Conservation (phyloP, 37 sponge, comb jelly and placozoan genomes). For the Ephydatia muelleri region DNA sequence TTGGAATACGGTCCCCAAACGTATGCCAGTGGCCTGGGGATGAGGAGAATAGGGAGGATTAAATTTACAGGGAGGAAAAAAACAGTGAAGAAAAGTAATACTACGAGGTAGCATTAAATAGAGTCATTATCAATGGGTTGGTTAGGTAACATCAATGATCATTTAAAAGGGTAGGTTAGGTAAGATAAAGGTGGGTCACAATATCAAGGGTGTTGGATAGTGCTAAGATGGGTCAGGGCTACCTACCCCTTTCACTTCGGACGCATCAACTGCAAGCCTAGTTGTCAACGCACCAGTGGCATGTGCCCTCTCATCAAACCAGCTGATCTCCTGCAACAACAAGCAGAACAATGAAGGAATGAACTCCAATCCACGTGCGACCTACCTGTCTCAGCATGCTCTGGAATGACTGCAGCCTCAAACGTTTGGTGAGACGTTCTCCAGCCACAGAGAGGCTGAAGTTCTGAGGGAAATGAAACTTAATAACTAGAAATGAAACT, state of each 20-base stretch:
- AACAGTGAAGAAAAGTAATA: too few relatives aligned
- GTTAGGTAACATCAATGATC: too few relatives aligned
- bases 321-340: conserved; percentile 62
- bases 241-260: conserved; percentile 87
- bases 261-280: conserved; percentile 86
- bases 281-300: conserved; percentile 86
- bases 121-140: too few relatives aligned
- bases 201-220: neutral
- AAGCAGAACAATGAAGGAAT: neutral
- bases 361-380: neutral
- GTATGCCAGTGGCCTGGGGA: conserved; percentile 76
- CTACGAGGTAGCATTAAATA: too few relatives aligned
- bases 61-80: too few relatives aligned
- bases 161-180: neutral
- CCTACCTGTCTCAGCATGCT: conserved; percentile 71
- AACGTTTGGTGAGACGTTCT: neutral
- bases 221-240: neutral
- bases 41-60: neutral
- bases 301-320: conserved; percentile 77
- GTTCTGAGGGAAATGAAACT: neutral
- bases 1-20: conserved; percentile 73
- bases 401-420: neutral
- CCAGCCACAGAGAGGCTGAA: neutral
- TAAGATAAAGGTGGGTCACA: neutral
- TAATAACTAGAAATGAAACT: neutral